phyloP scores from a whole-genome alignment of 2,888 invertebrate genomes.

The Allolobophora icterica region DNA sequence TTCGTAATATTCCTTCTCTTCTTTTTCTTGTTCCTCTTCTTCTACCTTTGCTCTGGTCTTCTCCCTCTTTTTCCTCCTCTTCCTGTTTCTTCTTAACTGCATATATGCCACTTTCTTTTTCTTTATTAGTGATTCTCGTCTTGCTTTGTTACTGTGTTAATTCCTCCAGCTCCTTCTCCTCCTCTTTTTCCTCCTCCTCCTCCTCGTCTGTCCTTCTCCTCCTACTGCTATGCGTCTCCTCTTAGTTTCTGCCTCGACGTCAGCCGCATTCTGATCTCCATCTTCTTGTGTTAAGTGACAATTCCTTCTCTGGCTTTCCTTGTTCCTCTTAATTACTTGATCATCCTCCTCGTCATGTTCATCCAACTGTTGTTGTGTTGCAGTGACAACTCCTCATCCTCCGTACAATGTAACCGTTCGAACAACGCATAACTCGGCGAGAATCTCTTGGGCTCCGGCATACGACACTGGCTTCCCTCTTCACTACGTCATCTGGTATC shows the following conservation, averaged over 20 bases:
- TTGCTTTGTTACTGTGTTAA: not conserved
- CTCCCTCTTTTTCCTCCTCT: not conserved
- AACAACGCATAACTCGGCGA: constrained; percentile 85
- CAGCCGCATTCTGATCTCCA: too few relatives aligned
- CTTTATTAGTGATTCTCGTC: not conserved
- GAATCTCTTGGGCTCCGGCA: constrained; percentile 89
- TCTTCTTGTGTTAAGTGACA: too few relatives aligned
- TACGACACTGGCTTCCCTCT: constrained; percentile 94
- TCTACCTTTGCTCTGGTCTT: not conserved
- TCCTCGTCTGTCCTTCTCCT: too few relatives aligned
- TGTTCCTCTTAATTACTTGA: not conserved
- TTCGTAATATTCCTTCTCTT: not conserved
- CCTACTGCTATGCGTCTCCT: too few relatives aligned
- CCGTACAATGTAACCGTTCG: constrained; percentile 88
- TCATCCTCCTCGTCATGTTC: not conserved
- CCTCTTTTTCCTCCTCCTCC: too few relatives aligned
- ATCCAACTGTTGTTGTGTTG: not conserved
- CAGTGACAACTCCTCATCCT: constrained; percentile 92
- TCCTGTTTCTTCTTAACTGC: not conserved
- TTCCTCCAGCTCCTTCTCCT: too few relatives aligned
- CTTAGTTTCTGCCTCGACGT: too few relatives aligned
- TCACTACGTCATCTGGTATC: constrained; percentile 87
- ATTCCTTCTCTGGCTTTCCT: too few relatives aligned
- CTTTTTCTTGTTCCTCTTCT: not conserved
- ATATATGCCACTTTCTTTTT: not conserved